phyloP scores from a whole-genome alignment of 1,140 invertebrate genomes.

The Akabosia matsudoensis region DNA sequence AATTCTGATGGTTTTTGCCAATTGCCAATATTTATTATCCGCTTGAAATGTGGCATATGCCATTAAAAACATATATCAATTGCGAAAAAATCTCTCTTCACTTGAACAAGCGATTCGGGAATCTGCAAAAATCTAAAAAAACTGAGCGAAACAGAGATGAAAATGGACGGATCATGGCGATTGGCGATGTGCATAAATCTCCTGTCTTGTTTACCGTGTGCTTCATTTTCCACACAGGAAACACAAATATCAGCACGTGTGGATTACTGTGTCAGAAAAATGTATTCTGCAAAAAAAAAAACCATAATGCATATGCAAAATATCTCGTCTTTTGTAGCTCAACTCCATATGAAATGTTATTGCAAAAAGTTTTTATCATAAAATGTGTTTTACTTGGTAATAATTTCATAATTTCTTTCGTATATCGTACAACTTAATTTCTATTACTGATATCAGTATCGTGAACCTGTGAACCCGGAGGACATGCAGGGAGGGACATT shows the following conservation, averaged over 20 bases:
- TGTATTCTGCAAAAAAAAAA: no score
- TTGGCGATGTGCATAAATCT: neutral
- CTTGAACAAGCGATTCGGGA: no score
- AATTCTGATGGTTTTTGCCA: neutral
- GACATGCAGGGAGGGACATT: no score
- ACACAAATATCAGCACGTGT: neutral
- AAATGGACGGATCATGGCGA: neutral
- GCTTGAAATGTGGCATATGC: constrained; percentile 14
- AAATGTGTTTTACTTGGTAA: no score
- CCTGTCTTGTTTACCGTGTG: neutral
- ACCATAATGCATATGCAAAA: no score
- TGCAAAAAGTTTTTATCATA: no score
- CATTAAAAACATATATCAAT: constrained; percentile 3
- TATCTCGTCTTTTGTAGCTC: no score
- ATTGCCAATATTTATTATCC: constrained; percentile 15
- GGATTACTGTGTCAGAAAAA: neutral
- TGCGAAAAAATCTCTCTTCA: neutral
- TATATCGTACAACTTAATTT: no score
- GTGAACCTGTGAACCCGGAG: no score
- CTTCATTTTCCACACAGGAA: neutral
- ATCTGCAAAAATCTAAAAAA: neutral
- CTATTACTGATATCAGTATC: no score
- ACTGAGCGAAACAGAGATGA: neutral
- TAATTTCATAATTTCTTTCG: no score
- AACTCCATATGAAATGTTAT: no score